These are phyloP conservation scores for Lagocephalus sceleratus DNA, from an alignment of 2,797 vertebrate species.

Conservation along the genomic window DNA sequence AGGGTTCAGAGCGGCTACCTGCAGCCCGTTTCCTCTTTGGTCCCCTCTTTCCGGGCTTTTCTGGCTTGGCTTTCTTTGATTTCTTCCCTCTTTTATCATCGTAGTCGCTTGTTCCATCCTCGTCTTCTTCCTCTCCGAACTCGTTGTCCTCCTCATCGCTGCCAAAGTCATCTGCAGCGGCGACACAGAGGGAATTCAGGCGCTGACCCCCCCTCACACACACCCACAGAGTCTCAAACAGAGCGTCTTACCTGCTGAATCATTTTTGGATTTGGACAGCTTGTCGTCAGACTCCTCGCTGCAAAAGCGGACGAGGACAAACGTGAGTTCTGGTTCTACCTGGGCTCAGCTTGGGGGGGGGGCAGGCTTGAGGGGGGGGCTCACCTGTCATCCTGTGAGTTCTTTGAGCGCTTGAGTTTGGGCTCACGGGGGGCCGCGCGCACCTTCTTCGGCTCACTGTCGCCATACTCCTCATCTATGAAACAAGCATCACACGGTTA, in stretches of 20 bases:
- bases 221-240: background rate
- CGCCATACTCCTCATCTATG: slow-evolving; percentile 92
- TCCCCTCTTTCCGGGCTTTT: slow-evolving; percentile 80
- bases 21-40: slow-evolving; percentile 85
- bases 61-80: slow-evolving; percentile 83
- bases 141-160: slow-evolving; percentile 86
- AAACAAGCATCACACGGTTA: background rate
- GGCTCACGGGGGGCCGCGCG: slow-evolving; percentile 90
- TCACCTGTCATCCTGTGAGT: slow-evolving; percentile 97
- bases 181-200: background rate
- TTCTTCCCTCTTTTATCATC: slow-evolving; percentile 88
- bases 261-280: slow-evolving; percentile 93
- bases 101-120: slow-evolving; percentile 85
- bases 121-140: slow-evolving; percentile 81
- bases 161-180: slow-evolving; percentile 81
- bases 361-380: background rate
- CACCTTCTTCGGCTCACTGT: slow-evolving; percentile 93
- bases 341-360: background rate
- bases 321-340: too few relatives aligned
- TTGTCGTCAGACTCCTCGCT: slow-evolving; percentile 98
- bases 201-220: background rate
- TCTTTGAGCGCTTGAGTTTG: slow-evolving; percentile 94
- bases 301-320: slow-evolving; percentile 5
- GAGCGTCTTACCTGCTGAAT: slow-evolving; percentile 85
- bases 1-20: slow-evolving; percentile 61